Conservation (phyloP, 23 tunicate species). For the Styela clava region DNA sequence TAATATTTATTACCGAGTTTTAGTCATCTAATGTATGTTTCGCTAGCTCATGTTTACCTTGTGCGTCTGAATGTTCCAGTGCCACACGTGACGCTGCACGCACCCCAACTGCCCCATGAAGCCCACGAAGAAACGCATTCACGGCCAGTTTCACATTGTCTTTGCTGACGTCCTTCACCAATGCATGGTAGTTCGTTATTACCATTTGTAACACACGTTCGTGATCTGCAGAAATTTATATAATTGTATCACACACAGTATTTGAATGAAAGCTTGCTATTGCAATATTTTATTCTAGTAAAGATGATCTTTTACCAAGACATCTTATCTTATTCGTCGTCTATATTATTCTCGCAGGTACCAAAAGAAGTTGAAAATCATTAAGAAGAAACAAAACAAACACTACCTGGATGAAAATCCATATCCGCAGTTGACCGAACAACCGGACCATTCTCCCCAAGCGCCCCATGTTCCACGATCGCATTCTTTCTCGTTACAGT, state of each 20-base stretch:
- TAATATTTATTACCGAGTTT: too few species aligned
- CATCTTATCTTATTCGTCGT: too few species aligned
- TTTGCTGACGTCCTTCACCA: not conserved
- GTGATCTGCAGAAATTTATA: not conserved
- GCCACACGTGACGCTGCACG: slow-evolving; percentile 30
- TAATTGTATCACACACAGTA: too few species aligned
- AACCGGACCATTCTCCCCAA: slow-evolving; percentile 58
- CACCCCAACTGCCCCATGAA: slow-evolving; percentile 8
- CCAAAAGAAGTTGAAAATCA: too few species aligned
- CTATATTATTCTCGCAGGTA: too few species aligned
- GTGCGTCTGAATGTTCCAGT: not conserved
- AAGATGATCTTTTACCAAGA: too few species aligned
- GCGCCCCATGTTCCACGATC: slow-evolving; percentile 15
- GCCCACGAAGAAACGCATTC: not conserved
- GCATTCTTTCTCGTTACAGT: slow-evolving; percentile 16
- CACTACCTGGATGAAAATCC: slow-evolving; percentile 27
- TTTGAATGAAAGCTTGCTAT: too few species aligned
- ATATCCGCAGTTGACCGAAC: slow-evolving; percentile 58
- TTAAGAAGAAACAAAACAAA: too few species aligned
- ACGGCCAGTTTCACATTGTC: not conserved
- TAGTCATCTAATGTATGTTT: too few species aligned
- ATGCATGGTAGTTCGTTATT: slow-evolving; percentile 5
- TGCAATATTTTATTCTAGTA: too few species aligned
- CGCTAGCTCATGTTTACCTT: too few species aligned
- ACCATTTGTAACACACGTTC: not conserved